Conservation (phyloP, 2,888 invertebrate genomes). For the Dascillus cervinus region DNA sequence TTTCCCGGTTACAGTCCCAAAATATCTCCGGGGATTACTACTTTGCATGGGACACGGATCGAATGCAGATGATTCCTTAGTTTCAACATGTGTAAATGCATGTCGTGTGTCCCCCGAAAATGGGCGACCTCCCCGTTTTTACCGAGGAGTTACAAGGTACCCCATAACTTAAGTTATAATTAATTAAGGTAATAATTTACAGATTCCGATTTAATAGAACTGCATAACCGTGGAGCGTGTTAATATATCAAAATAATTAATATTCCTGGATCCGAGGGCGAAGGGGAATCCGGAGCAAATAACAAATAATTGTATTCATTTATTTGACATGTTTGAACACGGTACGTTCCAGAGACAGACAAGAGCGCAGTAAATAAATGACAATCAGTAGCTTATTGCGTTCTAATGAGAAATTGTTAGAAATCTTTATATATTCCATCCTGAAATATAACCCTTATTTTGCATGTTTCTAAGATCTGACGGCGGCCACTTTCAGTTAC, state of each 20-base stretch:
- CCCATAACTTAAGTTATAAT: no score
- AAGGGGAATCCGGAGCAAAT: slow-evolving; percentile 4
- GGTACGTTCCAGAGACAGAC: slow-evolving; percentile 31
- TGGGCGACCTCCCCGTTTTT: no score
- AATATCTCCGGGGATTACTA: slow-evolving; percentile 22
- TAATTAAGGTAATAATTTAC: no score
- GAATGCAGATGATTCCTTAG: no score
- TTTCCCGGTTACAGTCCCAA: slow-evolving; percentile 19
- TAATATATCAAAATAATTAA: slow-evolving; percentile 19
- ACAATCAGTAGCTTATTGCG: slow-evolving; percentile 42
- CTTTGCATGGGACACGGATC: slow-evolving; percentile 25
- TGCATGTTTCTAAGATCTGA: slow-evolving; percentile 13
- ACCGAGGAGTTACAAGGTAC: no score
- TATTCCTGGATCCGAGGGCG: slow-evolving; percentile 11
- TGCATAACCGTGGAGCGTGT: slow-evolving; percentile 14
- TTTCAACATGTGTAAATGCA: no score
- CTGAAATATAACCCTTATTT: slow-evolving; percentile 23
- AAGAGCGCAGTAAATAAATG: slow-evolving; percentile 42
- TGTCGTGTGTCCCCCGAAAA: no score
- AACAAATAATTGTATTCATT: slow-evolving; percentile 34
- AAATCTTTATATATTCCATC: slow-evolving; percentile 35
- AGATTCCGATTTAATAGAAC: neutral
- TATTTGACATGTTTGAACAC: slow-evolving; percentile 38
- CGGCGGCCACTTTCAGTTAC: slow-evolving; percentile 6
- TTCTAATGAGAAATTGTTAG: slow-evolving; percentile 43